Base-by-base conservation (phyloP, 2,797 vertebrate species). In the Silurus lanzhouensis region DNA sequence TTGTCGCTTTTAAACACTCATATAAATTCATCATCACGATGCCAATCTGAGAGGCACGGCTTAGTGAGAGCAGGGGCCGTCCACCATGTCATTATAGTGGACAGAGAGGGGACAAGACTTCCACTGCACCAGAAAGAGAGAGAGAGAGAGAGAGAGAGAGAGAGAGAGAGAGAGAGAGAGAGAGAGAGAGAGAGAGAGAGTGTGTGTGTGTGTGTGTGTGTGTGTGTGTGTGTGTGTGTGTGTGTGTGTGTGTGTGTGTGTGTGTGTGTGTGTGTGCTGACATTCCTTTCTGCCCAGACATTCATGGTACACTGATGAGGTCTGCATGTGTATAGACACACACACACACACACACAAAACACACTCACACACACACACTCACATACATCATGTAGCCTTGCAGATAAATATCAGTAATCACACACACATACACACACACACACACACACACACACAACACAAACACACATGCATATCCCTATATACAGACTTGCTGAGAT, bases 11-110 rank as follows among this genome's bases (percentile, higher is more conserved):
- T 94, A 96, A 96, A 96, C 91, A 93, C 94, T 95, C 93, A 96
- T 97, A 96, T 96, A 96, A 97, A 98, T 97, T 96, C 97, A 95
- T 89, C 91, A 94, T 95, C 97, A 96, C 89, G 91, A 92, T 93
- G 95, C 89, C 90, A 87, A 89, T 94, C 89, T 88, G 68, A 46
- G 44, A 38, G 46, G 89, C 81, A 80, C 61, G 55, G 81, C 74
- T 83, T 71, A 25, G 25, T 66, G 44, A 52, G 58, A 31, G 57
- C 44, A 57, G 88, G 92, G 91, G 91, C 86, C 84, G 77, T 86
- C 83, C 79, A 81, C 88, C 83, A 87, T 93, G 8, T 94, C 93
- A 92, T 95, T 94, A 95, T 79, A 82, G 90, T 89, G 87, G 91
- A 84, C n/a, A 2, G 85, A 68, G 86, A 75, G 88, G 89, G 88